Base-by-base conservation (phyloP, 2,113 vertebrate species). In the Pao palembangensis region DNA sequence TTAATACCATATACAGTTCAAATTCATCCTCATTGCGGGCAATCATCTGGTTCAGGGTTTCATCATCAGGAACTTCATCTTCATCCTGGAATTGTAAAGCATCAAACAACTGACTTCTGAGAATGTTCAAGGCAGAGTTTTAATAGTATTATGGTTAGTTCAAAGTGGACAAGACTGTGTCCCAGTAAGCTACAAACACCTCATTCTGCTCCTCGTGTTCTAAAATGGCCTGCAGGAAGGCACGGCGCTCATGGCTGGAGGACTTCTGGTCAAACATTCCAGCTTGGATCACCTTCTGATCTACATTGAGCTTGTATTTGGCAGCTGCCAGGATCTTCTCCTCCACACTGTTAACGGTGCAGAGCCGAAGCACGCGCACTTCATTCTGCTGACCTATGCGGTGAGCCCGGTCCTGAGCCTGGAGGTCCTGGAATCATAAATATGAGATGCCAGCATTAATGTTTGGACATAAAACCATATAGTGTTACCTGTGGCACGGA, bases 231-330 rank as follows among this genome's bases (percentile, higher is more conserved):
- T 99, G 97, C 0, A 99, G 92, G 86, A 99, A 99, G 1, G 89
- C 96, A 0, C 93, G 89, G 3, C 97, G 87, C 87, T 99, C 97
- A 0, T 96, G 94, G 85, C 97, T 91, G 0, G 96, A 98, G 0
- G 97, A 98, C 53, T 99, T 99, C 90, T 98, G 96, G 87, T 99
- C 97, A 0, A 99, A 99, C 97, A 99, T 99, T 2, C 97, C 97
- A 0, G 97, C 97, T 61, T 99, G 97, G 91, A 99, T 99, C 3
- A 99, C 97, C 56, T 99, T 99, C 87, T 99, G 97, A 66, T 99
- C 97, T 10, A 98, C 97, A 0, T 99, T 99, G 4, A 99, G 92
- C 51, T 99, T 99, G 88, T 99, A 99, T n/a, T 99, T 99, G 85
- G 97, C 97, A 0, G 97, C 97, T 0, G 97, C 95, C 42, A 99